A percentile compares a stretch with the other conserved stretches of the same genome.
Evolutionary conservation across 2,797 vertebrate species (phyloP).

Genomic region (Lepilemur ruficaudatus): DNA sequence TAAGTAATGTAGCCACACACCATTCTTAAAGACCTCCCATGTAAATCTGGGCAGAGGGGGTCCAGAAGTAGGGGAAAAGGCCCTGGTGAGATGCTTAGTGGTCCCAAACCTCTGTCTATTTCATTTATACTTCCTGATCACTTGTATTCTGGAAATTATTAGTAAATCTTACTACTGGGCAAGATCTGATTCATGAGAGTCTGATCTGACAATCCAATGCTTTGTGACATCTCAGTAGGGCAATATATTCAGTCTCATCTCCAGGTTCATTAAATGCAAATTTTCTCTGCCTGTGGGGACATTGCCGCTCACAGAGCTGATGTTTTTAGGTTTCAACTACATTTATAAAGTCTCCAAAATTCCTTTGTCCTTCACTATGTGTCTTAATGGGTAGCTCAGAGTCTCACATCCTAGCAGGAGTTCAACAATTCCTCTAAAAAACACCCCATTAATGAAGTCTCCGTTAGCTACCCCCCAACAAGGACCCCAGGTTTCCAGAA

Average conservation of each 20-base stretch:
- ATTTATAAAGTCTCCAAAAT: background rate
- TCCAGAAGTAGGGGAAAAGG: background rate
- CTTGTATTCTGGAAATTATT: background rate
- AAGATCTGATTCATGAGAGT: background rate
- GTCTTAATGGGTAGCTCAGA: background rate
- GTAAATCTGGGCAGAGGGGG: background rate
- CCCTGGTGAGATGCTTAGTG: background rate
- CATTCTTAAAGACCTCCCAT: background rate
- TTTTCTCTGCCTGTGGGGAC: background rate
- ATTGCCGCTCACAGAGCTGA: background rate
- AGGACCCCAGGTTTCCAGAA: slow-evolving; percentile 7
- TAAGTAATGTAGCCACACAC: background rate
- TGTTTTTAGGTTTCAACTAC: background rate
- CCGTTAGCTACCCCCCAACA: background rate
- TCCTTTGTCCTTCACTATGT: slow-evolving; percentile 27
- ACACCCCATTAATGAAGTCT: background rate
- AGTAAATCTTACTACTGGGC: background rate
- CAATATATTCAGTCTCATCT: background rate
- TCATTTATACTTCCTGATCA: background rate
- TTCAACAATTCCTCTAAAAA: background rate
- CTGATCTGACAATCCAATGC: background rate
- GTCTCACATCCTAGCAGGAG: background rate
- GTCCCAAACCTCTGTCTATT: background rate
- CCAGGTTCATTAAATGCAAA: background rate
- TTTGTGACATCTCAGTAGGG: background rate